These are phyloP conservation scores for Eupelmus urozonus DNA, from an alignment of 2,888 invertebrate species.

Conservation along the genomic window DNA sequence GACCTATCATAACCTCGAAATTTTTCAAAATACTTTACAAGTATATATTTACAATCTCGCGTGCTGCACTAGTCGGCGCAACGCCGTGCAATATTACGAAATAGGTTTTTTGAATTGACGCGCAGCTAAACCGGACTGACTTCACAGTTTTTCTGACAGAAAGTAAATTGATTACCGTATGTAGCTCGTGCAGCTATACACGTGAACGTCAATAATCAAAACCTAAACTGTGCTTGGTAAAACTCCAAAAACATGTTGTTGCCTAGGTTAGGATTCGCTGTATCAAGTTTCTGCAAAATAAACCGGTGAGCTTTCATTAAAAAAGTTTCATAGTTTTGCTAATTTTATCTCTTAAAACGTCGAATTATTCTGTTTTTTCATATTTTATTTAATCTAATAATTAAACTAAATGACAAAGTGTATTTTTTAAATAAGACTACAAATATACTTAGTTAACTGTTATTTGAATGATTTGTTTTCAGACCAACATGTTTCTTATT, in stretches of 20 bases:
- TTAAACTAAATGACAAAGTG: slow-evolving; percentile 3
- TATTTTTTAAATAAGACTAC: background rate
- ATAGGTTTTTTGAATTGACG: background rate
- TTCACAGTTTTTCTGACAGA: background rate
- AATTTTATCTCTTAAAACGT: no score
- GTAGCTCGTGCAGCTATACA: background rate
- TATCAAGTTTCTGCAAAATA: slow-evolving; percentile 30
- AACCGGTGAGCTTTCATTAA: slow-evolving; percentile 42
- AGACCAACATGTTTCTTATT: slow-evolving; percentile 13
- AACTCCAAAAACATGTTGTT: slow-evolving; percentile 45
- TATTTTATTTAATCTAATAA: background rate
- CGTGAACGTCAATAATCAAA: background rate
- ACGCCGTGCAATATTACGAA: slow-evolving; percentile 38
- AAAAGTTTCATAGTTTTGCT: no score
- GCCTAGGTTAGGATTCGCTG: slow-evolving; percentile 38
- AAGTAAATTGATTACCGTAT: background rate
- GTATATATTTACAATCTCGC: slow-evolving; percentile 13
- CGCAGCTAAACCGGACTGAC: background rate
- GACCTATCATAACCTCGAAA: slow-evolving; percentile 36
- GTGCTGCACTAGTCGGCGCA: background rate
- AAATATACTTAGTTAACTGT: background rate
- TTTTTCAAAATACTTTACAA: background rate
- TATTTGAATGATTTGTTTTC: background rate
- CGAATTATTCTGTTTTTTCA: slow-evolving; percentile 5
- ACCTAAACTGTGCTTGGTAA: background rate